phyloP scores from a whole-genome alignment of 2,113 vertebrate species.

The Tricholaema leucomelas region DNA sequence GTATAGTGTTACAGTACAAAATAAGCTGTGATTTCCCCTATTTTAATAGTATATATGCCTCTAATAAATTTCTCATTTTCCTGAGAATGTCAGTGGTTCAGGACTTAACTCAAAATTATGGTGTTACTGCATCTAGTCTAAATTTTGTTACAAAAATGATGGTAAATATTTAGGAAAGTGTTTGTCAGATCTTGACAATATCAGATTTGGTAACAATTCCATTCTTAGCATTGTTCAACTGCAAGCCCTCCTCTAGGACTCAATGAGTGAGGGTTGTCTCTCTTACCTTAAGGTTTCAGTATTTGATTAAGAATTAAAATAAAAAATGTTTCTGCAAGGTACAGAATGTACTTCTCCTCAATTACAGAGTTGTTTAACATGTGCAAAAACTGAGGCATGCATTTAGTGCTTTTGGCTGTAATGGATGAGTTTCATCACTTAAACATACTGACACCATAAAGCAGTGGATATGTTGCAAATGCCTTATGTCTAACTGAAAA shows the following conservation, averaged over 20 bases:
- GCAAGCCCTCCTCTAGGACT: not conserved
- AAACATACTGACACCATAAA: not conserved
- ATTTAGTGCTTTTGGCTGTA: not conserved
- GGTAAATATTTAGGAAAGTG: not conserved
- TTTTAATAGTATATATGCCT: not conserved
- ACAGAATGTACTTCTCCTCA: not conserved
- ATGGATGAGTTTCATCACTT: not conserved
- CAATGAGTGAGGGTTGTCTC: not conserved
- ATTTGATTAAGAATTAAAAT: not conserved
- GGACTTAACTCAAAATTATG: not conserved
- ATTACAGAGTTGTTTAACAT: not conserved
- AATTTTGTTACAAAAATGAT: not conserved
- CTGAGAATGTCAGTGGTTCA: not conserved
- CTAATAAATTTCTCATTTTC: not conserved
- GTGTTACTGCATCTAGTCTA: not conserved
- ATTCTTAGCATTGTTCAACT: not conserved
- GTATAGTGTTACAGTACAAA: accelerated
- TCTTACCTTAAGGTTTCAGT: not conserved
- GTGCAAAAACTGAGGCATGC: not conserved
- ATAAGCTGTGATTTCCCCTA: not conserved
- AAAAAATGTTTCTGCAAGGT: not conserved
- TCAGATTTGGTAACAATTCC: not conserved
- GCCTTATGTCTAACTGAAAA: not conserved
- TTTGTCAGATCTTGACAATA: not conserved
- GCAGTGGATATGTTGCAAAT: not conserved